Conservation (phyloP, 2,797 vertebrate genomes). For the Melanotaenia parkinsoni region DNA sequence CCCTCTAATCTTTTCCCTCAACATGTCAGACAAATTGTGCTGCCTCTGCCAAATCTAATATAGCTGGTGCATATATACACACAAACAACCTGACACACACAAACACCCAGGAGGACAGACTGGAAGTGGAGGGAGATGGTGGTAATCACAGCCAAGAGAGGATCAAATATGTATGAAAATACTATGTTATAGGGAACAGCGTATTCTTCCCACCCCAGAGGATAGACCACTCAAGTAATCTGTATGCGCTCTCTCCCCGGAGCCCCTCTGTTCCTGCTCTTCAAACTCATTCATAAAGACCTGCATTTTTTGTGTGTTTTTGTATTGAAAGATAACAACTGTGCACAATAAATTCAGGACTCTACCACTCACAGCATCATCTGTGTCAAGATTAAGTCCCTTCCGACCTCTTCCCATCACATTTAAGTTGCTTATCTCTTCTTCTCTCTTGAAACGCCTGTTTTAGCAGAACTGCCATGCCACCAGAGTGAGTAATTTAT, state of each 20-base stretch:
- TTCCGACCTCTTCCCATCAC: constrained; percentile 43
- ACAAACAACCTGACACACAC: constrained; percentile 33
- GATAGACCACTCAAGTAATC: constrained; percentile 63
- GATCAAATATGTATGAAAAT: constrained; percentile 80
- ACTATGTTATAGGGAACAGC: constrained; percentile 38
- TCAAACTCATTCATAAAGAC: constrained; percentile 70
- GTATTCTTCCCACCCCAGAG: constrained; percentile 47
- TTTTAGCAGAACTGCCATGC: constrained; percentile 61
- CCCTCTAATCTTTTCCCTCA: constrained; percentile 81
- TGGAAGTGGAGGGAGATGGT: constrained; percentile 57
- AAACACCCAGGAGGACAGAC: constrained; percentile 23
- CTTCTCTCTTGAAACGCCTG: constrained; percentile 30
- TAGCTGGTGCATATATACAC: constrained; percentile 46
- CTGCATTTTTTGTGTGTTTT: constrained; percentile 69
- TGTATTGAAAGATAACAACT: constrained; percentile 71
- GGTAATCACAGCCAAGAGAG: constrained; percentile 73
- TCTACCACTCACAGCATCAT: constrained; percentile 40
- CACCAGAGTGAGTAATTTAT: constrained; percentile 62
- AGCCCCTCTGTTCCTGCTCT: constrained; percentile 53
- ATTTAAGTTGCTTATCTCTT: constrained; percentile 63
- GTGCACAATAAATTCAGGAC: constrained; percentile 54
- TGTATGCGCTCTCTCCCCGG: constrained; percentile 54
- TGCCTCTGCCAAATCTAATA: constrained; percentile 81
- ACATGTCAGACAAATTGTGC: constrained; percentile 82
- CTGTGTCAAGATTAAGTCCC: constrained; percentile 48